Percentiles rank a stretch among this genome's conserved stretches.
Evolutionary conservation across 2,888 invertebrate species (phyloP).

Genomic region (Atrina japonica): DNA sequence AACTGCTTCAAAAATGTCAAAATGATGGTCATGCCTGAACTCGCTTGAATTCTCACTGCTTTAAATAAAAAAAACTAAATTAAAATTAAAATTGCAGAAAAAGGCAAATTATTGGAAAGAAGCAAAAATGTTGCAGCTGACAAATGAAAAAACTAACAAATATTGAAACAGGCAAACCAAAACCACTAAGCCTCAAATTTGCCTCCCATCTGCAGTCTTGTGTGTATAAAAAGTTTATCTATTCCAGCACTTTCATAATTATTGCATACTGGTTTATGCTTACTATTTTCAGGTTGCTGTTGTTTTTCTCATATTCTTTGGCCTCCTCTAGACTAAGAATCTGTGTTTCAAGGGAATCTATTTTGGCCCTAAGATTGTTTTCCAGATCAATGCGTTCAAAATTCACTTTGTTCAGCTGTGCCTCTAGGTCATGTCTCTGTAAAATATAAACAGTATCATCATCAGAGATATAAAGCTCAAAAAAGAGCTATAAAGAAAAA

Average conservation of each 20-base stretch:
- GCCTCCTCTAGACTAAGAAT: constrained; percentile 59
- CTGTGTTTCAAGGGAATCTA: constrained; percentile 66
- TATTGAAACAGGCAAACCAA: neutral
- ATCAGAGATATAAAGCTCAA: neutral
- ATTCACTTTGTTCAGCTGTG: constrained; percentile 57
- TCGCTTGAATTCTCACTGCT: no score
- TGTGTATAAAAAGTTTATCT: no score
- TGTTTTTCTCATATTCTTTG: constrained; percentile 54
- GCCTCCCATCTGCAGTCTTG: no score
- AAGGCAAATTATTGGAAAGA: no score
- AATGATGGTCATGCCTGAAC: no score
- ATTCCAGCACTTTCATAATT: no score
- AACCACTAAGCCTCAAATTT: no score
- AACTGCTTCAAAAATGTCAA: no score
- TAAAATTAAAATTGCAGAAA: no score
- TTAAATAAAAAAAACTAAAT: no score
- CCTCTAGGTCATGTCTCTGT: constrained; percentile 66
- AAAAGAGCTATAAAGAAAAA: neutral
- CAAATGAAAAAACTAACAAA: neutral
- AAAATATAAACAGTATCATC: constrained; percentile 32
- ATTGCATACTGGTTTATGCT: no score
- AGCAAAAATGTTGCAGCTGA: no score
- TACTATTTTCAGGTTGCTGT: constrained; percentile 64
- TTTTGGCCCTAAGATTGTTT: constrained; percentile 63
- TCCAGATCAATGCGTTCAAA: constrained; percentile 65